Evolutionary conservation across 2,113 vertebrate species (phyloP), one percentile per base, ranked within the genome.

Genomic region (Percopsis transmontana): DNA sequence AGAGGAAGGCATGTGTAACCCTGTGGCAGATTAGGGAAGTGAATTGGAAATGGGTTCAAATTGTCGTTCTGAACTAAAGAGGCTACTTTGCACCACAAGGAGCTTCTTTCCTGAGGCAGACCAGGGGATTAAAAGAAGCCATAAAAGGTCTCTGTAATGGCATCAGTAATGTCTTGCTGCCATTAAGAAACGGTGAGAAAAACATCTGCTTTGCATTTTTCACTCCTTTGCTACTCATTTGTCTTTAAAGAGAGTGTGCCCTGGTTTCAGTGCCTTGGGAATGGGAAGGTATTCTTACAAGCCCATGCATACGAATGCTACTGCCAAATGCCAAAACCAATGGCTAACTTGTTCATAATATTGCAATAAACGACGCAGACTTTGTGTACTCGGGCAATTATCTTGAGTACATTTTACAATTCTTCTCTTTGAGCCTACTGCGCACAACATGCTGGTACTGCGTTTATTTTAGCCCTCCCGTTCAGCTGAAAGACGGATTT

Each of bases 121-220:
- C 86, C 68, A 80, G 89, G 94, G 92, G 95, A 95, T 96, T 95
- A 94, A 94, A 96, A 96, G 94, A 92, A 94, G 95, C 94, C 92
- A 93, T 92, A 90, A 91, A 95, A 95, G 95, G 94, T 96, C 95
- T 95, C 94, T 91, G 94, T 96, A 97, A 97, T 95, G 94, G 94
- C 91, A 93, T 92, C 91, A 88, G 93, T 95, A 96, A 96, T 96
- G 95, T 94, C 90, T 92, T 62, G 83, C 86, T 85, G 84, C 87
- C 87, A 87, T 91, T 90, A 89, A 88, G 89, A 88, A 88, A 85
- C 62, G 78, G 77, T 82, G 76, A 84, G 76, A 86, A 92, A 92
- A 91, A 92, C 90, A 92, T 93, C 90, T 92, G 89, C 87, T 92
- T 91, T 91, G 89, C 90, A 91, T 92, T 90, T 91, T 87, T 87